Percentiles rank a stretch among this genome's conserved stretches.
Conservation (phyloP, 92 coral and sea anemone species). For the Heliopora coerulea region DNA sequence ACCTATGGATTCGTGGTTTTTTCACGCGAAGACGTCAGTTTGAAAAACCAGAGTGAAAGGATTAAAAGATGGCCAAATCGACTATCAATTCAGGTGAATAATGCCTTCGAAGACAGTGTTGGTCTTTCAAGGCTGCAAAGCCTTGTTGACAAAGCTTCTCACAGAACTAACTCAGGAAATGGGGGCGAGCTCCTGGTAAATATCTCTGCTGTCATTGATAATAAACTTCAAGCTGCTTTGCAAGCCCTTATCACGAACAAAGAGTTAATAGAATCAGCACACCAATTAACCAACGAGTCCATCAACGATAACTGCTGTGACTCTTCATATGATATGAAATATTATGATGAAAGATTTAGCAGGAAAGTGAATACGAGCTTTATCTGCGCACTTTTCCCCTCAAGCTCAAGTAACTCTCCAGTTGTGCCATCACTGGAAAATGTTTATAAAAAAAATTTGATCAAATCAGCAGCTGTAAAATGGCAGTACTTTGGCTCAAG, state of each 20-base stretch:
- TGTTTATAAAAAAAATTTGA: slow-evolving; percentile 39
- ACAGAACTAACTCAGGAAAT: slow-evolving; percentile 22
- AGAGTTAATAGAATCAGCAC: slow-evolving; percentile 10
- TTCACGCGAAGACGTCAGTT: background rate
- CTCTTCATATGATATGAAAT: slow-evolving; percentile 4
- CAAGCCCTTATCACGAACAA: slow-evolving; percentile 11
- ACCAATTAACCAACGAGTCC: background rate
- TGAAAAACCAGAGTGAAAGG: background rate
- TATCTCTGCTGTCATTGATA: slow-evolving; percentile 20
- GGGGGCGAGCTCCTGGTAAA: slow-evolving; percentile 21
- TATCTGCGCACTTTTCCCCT: slow-evolving; percentile 3
- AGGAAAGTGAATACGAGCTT: slow-evolving; percentile 9
- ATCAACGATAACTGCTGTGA: slow-evolving; percentile 6
- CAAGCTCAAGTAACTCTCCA: background rate
- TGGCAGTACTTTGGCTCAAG: slow-evolving; percentile 73
- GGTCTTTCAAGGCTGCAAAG: slow-evolving; percentile 48
- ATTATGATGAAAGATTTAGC: slow-evolving; percentile 34
- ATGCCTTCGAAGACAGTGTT: slow-evolving; percentile 35
- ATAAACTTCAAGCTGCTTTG: slow-evolving; percentile 10
- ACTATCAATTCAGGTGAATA: slow-evolving; percentile 23
- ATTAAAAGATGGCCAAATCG: slow-evolving; percentile 23
- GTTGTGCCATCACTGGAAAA: slow-evolving; percentile 27
- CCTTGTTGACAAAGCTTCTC: slow-evolving; percentile 36
- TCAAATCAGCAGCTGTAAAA: slow-evolving; percentile 30
- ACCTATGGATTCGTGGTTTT: background rate